A percentile compares a stretch with the other conserved stretches of the same genome.
These are phyloP conservation scores for Camarhynchus parvulus DNA, from an alignment of 2,113 vertebrate species.

Conservation along the genomic window DNA sequence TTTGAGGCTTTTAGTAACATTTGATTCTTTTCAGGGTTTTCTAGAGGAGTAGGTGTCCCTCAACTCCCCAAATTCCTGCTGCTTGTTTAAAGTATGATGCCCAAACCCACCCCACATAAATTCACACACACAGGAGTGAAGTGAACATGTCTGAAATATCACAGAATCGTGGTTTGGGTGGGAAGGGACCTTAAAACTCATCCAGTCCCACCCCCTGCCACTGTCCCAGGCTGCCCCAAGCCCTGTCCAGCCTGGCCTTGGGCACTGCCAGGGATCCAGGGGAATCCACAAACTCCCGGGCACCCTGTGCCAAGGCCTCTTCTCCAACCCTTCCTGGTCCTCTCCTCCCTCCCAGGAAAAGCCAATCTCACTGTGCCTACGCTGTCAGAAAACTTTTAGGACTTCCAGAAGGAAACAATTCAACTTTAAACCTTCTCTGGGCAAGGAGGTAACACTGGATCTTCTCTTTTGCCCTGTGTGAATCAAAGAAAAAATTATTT, in stretches of 20 bases:
- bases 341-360: not conserved
- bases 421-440: not conserved
- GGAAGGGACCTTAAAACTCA: not conserved
- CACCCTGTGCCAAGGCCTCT: not conserved
- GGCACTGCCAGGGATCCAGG: not conserved
- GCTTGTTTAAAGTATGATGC: fast-evolving
- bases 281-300: not conserved
- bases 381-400: not conserved
- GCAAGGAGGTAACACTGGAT: not conserved
- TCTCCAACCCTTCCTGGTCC: not conserved
- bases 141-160: fast-evolving
- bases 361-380: not conserved
- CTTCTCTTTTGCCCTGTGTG: not conserved
- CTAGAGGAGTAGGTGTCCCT: not conserved
- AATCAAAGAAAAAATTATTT: not conserved
- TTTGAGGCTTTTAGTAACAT: not conserved
- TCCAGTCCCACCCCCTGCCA: fast-evolving
- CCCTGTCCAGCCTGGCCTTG: fast-evolving
- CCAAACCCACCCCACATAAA: too few relatives aligned
- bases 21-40: not conserved
- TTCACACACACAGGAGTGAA: not conserved
- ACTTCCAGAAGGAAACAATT: not conserved
- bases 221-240: not conserved
- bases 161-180: not conserved
- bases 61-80: not conserved